Conservation (phyloP, 2,888 invertebrate species). For the Boloria euphrosyne region DNA sequence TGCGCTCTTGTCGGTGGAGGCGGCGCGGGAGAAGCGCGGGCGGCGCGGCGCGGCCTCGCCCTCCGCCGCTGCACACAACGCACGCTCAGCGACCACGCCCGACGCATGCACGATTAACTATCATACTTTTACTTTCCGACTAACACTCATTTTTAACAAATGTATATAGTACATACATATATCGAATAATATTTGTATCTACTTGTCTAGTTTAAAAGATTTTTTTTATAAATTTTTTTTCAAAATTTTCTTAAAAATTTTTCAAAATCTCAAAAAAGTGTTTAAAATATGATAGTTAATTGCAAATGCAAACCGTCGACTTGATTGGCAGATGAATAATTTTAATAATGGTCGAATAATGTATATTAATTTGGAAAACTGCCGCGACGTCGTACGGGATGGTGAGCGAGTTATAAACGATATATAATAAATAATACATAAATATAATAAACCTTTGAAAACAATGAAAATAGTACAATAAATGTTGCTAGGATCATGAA, state of each 20-base stretch:
- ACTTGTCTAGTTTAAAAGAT: no score
- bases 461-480: conserved; percentile 33
- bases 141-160: background rate
- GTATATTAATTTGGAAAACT: conserved; percentile 63
- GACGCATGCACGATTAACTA: conserved; percentile 30
- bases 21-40: conserved; percentile 78
- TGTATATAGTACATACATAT: background rate
- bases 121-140: background rate
- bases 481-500: conserved; percentile 19
- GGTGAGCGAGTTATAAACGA: conserved; percentile 40
- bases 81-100: conserved; percentile 37
- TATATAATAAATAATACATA: conserved; percentile 40
- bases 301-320: conserved; percentile 19
- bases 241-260: background rate
- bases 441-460: conserved; percentile 23
- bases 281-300: conserved; percentile 33
- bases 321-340: conserved; percentile 42
- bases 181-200: background rate
- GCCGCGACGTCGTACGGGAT: conserved; percentile 62
- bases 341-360: conserved; percentile 54
- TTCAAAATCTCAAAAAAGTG: background rate
- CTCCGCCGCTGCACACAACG: conserved; percentile 57
- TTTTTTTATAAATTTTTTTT: no score
- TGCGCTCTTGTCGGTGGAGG: conserved; percentile 78
- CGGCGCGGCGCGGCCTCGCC: conserved; percentile 69